Base-by-base conservation (phyloP, 2,888 invertebrate genomes). In the Phortica magna region DNA sequence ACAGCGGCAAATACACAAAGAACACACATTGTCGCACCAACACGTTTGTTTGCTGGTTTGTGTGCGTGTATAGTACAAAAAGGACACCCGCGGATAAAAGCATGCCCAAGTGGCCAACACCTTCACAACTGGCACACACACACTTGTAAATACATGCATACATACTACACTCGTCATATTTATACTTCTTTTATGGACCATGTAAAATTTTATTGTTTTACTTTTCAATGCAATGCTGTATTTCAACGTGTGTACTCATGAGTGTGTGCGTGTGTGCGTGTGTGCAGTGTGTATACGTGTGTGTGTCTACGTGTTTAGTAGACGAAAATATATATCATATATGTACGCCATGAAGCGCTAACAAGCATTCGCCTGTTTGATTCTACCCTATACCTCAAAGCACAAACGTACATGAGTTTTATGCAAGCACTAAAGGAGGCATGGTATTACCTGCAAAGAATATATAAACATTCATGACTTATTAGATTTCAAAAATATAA, bases 171-270 rank as follows among this genome's bases (percentile, higher is more conserved):
- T 83, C 78, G 78, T 88, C 84, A 87, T 82, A 79, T 86, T 84
- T 81, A 86, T 84, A 79, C 74, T 22, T 68, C 68, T 80, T 86
- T 86, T 84, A 82, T 84, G 81, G 81, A 78, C 71, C 81, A 83
- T 84, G 88, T 84, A 86, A 82, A 86, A 57, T 84, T 84, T 84
- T 87, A 84, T 84, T 87, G 88, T 88, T 79, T 86, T 80, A 79
- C 86, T 82, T 86, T 84, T 84, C 83, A 85, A 85, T 84, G 88
- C 81, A 79, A 77, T 61, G 31, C 31, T 31, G 2, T 0, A 55
- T 55, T 5, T 55, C 14, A 14, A 55, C 3, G 9, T 55, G 61
- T 61, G 22, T 17, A 14, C 12, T 17, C 2, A 3, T 17, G 9
- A 3, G 19, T 17, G 7, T n/a, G 57, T 7, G 57, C 17, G 14